Percentiles rank a stretch among this genome's conserved stretches.
These are phyloP conservation scores for Aleiodes testaceus DNA, from an alignment of 2,888 invertebrate species.

Conservation along the genomic window DNA sequence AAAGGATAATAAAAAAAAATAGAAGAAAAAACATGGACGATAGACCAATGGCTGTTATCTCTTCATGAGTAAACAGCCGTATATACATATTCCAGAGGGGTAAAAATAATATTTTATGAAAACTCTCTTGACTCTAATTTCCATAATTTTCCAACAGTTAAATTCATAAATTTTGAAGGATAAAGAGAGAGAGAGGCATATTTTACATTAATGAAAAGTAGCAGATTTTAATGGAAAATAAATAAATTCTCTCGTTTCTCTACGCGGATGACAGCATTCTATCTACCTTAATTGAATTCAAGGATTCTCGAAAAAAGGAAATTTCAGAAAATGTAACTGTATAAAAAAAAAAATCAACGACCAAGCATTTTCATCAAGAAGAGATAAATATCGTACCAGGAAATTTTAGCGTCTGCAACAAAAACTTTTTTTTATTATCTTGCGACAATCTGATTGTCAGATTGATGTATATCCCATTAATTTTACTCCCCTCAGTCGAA, in stretches of 20 bases:
- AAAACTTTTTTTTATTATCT: neutral
- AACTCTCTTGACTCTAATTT: constrained; percentile 36
- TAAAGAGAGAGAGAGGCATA: neutral
- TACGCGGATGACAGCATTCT: no score
- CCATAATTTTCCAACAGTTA: constrained; percentile 23
- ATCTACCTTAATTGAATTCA: no score
- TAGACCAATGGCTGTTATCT: constrained; percentile 32
- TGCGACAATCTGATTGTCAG: no score
- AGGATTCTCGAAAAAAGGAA: neutral
- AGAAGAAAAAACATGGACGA: neutral
- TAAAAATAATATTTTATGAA: constrained; percentile 24
- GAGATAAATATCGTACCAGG: neutral
- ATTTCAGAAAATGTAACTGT: constrained; percentile 1
- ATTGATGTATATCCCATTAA: no score
- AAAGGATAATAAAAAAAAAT: neutral
- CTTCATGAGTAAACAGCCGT: constrained; percentile 24
- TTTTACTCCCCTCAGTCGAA: no score
- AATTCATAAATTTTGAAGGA: constrained; percentile 10
- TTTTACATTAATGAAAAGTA: neutral
- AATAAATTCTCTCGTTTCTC: neutral
- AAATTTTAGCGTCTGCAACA: constrained; percentile 6
- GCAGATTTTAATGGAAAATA: neutral
- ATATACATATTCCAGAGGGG: constrained; percentile 1
- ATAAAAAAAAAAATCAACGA: constrained; percentile 10
- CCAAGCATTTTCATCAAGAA: neutral